Conservation (phyloP, 2,888 invertebrate species). For the Caenorhabditis japonica region DNA sequence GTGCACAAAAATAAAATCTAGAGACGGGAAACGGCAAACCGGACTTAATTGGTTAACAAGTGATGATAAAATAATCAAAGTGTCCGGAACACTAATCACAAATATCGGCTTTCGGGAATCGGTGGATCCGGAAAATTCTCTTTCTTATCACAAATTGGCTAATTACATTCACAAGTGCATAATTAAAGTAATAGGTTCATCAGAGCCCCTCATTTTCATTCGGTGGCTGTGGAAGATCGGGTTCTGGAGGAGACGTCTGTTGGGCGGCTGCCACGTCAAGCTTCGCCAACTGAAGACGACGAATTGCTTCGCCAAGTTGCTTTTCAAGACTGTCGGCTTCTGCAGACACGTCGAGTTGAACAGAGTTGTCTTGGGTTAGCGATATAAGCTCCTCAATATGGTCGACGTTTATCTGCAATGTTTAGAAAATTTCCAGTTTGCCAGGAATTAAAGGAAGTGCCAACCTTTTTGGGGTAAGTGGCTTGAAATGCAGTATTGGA, state of each 20-base stretch:
- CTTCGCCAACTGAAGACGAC: constrained; percentile 36
- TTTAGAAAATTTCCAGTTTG: neutral
- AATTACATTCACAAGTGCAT: constrained; percentile 23
- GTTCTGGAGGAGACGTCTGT: neutral
- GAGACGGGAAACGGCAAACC: constrained; percentile 3
- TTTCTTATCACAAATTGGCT: neutral
- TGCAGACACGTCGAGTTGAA: constrained; percentile 92
- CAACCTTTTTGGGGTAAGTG: too few species aligned
- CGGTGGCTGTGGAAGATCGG: constrained; percentile 27
- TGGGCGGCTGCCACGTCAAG: constrained; percentile 23
- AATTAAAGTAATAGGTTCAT: neutral
- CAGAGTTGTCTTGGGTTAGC: constrained; percentile 92
- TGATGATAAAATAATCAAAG: too few species aligned
- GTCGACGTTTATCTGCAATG: constrained; percentile 82
- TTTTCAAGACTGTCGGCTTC: constrained; percentile 96
- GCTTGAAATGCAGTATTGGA: too few species aligned
- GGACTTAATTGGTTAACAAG: constrained; percentile 8
- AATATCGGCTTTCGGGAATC: too few species aligned
- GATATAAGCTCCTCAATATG: constrained; percentile 86
- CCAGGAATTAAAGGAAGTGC: neutral
- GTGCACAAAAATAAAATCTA: constrained; percentile 24
- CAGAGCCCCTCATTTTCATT: constrained; percentile 31
- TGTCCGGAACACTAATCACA: constrained; percentile 26
- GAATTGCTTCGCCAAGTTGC: constrained; percentile 84
- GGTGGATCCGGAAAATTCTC: neutral